These are phyloP conservation scores for Sphaerodactylus townsendi DNA, from an alignment of 2,113 vertebrate species.

Conservation along the genomic window DNA sequence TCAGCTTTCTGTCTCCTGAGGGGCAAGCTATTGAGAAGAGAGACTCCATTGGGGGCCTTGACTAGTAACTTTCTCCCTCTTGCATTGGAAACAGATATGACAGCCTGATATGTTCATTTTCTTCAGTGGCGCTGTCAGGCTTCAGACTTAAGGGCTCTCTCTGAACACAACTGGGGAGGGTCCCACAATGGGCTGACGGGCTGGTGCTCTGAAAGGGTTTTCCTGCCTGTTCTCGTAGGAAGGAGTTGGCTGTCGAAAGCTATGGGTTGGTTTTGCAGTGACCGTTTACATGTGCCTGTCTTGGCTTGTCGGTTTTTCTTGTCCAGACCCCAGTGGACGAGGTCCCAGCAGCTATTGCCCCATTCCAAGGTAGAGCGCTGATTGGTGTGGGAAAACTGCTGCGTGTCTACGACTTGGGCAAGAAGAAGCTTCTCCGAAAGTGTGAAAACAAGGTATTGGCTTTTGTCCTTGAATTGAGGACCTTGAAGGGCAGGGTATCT, in stretches of 20 bases:
- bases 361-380: conserved; percentile 91
- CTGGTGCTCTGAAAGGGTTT: too few species aligned
- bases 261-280: neutral
- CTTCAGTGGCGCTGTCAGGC: neutral
- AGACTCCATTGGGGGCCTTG: too few species aligned
- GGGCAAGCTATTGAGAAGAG: neutral
- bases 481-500: neutral
- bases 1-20: too few species aligned
- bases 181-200: too few species aligned
- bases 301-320: neutral
- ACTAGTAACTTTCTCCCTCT: neutral
- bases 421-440: conserved; percentile 96
- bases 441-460: conserved; percentile 94
- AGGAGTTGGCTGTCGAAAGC: too few species aligned
- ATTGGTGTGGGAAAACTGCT: conserved; percentile 95
- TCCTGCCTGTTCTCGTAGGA: neutral
- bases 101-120: neutral
- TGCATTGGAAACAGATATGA: too few species aligned
- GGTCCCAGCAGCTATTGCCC: conserved; percentile 93
- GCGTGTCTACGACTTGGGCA: conserved; percentile 94
- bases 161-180: neutral
- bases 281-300: neutral
- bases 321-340: conserved; percentile 93
- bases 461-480: neutral
- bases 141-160: neutral